Base-by-base conservation (phyloP, 2,797 vertebrate genomes). In the Eulemur rubriventer region DNA sequence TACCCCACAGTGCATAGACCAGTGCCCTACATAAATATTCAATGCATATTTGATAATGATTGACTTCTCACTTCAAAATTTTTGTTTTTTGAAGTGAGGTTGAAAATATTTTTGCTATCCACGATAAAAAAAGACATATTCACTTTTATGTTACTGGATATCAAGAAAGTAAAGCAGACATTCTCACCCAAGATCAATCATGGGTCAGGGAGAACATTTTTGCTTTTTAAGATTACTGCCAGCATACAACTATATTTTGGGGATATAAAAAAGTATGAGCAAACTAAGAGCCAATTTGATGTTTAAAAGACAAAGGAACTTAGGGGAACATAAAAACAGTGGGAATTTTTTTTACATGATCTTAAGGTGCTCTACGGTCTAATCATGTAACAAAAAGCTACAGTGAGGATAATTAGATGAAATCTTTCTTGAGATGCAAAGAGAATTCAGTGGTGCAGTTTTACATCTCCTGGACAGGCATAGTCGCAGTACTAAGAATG, bases 21-120 rank as follows among this genome's bases (percentile, higher is more conserved):
- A 17, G 30, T 28, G 82, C 20, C 50, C 65, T 3, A 28, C 63
- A 72, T 1, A 55, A 48, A 72, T 26, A 94, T 82, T 73, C 46
- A 17, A 2, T 22, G 8, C 50, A 33, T 75, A 35, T 46, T 72
- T 83, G 83, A 80, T 55, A 11, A 50, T 65, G 70, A 92, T 28
- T 65, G 28, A 43, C 89, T 90, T 95, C 76, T 46, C 24, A 69
- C 6, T 91, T 95, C 30, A 82, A 94, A 95, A 86, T 61, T 24
- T 72, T 96, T 95, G 50, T 52, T 28, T 88, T 72, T 73, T 55
- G 18, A 91, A 75, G 70, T 43, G 50, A 85, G 52, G 46, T 75
- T 89, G 86, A 97, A 73, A 82, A 50, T 79, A 78, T 69, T 91
- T 96, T 89, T 96, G 38, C 43, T 95, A 22, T 50, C 12, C 46